Base-by-base conservation (phyloP, 2,797 vertebrate genomes). In the Bucorvus abyssinicus region DNA sequence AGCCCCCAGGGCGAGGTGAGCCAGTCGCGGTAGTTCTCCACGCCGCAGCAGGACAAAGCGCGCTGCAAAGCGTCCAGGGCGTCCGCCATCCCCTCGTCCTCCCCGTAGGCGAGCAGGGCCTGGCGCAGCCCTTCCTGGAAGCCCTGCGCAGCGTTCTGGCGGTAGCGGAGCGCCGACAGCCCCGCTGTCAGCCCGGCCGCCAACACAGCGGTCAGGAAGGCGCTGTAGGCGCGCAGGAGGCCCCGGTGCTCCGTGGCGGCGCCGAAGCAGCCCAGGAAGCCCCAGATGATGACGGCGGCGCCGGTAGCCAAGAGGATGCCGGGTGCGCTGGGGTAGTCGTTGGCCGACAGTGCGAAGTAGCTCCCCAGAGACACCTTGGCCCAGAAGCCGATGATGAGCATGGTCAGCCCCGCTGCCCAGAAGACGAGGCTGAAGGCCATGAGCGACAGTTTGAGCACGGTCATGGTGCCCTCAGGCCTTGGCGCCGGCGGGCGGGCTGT, bases 391-490 rank as follows among this genome's bases (percentile, higher is more conserved):
- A 99, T 92, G 63, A 98, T 98, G 92, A 99, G 98, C 97, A 99
- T 98, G 52, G 98, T 98, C 85, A 99, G 95, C 10, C 99, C 99
- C 0, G 98, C 98, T 3, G 98, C 98, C 98, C 99, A 99, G 96
- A 99, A 99, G 49, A 99, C 96, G 81, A 98, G 98, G 95, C 98
- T 99, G 97, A 99, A 99, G 75, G 98, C 98, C 91, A 99, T 97
- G 64, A 99, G 98, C 26, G 97, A 98, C 67, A 99, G 96, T 60
- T 99, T 99, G 49, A 99, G 97, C 38, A 99, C 87, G 63, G 98
- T 98, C 99, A 99, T 99, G 88, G 97, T 26, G 64, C 49, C 55
- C 18, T 10, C 12, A 3, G n/a, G 29, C 15, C 15, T 23, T 3
- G 45, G 20, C 29, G 14, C 24, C 5, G 32, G 21, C 14, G 30